Base-by-base conservation (phyloP, 2,888 invertebrate species). In the Diarsia brunnea region DNA sequence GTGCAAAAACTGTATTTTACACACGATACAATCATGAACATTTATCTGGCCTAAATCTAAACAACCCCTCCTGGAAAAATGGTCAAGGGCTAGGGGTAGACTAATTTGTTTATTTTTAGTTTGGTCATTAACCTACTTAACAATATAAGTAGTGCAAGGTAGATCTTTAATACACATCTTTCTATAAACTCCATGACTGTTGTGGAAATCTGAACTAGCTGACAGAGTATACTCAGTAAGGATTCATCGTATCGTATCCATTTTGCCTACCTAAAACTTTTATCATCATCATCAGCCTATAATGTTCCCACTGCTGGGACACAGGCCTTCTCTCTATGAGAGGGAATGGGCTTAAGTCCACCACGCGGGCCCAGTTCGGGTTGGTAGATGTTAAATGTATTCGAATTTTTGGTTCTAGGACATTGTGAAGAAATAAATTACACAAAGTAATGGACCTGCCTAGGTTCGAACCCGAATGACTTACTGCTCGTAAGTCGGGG, bases 11-110 rank as follows among this genome's bases (percentile, higher is more conserved):
- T 71, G 53, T 82, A 78, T 71, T 71, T 80, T 53, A 82, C n/a
- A 65, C 24, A 24, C 70, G 85, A 85, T 85, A 85, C 55, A 2
- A 82, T 87, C 87, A 31, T 47, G n/a, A 38, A 51, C 53, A 14
- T 60, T 60, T 79, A 86, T 87, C 86, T 86, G 87, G 5, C 85
- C 86, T 72, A 85, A 75, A 86, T 86, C 86, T 87, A 49, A 80
- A 55, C 69, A 58, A 61, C 63, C 72, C 73, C 75, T 60, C 55
- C 74, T 75, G 45, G 24, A 64, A 71, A 71, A 73, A 75, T 80
- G 82, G 76, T 75, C 82, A 79, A 82, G 82, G 87, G 66, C 71
- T 69, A 10, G 19, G 60, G 69, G 69, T 69, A 51, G 73, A 77
- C 74, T 82, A 69, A 71, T 70, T 63, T 60, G 47, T 70, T 63